These are phyloP conservation scores for Eupithecia pulchellata DNA, from an alignment of 2,888 invertebrate genomes.

Conservation along the genomic window DNA sequence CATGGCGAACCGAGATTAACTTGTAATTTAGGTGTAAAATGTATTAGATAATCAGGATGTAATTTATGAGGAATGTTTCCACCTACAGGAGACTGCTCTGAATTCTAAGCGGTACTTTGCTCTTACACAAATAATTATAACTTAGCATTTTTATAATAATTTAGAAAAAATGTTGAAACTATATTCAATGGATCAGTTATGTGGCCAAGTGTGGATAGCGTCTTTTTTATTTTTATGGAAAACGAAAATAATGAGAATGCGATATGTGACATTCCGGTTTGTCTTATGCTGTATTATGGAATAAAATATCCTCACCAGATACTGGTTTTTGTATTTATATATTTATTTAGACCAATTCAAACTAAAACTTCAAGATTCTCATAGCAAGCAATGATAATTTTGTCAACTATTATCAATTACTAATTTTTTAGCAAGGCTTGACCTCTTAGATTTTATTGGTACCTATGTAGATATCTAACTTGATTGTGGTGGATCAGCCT, in stretches of 20 bases:
- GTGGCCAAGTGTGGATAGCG: slow-evolving; percentile 74
- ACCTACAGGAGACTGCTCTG: slow-evolving; percentile 72
- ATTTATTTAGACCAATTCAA: neutral
- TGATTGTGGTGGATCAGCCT: neutral
- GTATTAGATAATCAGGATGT: slow-evolving; percentile 79
- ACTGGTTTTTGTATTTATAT: slow-evolving; percentile 63
- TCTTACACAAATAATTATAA: slow-evolving; percentile 84
- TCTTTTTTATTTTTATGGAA: slow-evolving; percentile 80
- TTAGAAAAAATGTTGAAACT: slow-evolving; percentile 82
- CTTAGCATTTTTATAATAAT: slow-evolving; percentile 85
- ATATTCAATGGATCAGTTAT: slow-evolving; percentile 71
- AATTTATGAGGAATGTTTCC: slow-evolving; percentile 76
- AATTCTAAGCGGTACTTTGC: slow-evolving; percentile 77
- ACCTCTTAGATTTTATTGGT: neutral
- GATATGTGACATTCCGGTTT: slow-evolving; percentile 85
- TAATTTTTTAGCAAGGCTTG: neutral
- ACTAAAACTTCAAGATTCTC: neutral
- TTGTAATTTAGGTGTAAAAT: slow-evolving; percentile 81
- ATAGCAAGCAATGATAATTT: too few relatives aligned
- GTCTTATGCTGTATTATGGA: slow-evolving; percentile 86
- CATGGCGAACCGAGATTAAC: slow-evolving; percentile 80
- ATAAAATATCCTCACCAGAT: slow-evolving; percentile 85
- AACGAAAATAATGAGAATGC: slow-evolving; percentile 77
- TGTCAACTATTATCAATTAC: too few relatives aligned
- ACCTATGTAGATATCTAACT: too few relatives aligned